Conservation (phyloP, 2,797 vertebrate genomes). For the Natrix natrix region DNA sequence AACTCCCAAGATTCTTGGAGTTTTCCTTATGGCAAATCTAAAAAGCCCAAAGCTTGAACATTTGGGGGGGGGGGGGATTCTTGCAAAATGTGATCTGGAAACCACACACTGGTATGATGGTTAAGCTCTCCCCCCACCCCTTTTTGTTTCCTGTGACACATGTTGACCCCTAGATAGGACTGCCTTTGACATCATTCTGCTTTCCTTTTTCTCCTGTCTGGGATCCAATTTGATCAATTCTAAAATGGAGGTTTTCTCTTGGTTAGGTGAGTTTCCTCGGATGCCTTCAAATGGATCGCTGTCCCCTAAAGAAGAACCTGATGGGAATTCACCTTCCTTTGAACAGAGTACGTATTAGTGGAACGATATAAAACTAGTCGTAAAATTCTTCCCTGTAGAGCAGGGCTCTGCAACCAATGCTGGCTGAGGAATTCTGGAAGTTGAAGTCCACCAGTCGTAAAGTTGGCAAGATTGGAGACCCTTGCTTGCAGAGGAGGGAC, state of each 20-base stretch:
- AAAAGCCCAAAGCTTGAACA: background rate
- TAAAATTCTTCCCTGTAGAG: background rate
- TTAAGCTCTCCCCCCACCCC: background rate
- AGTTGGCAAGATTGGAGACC: too few species aligned
- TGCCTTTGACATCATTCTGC: background rate
- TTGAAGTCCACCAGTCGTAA: too few species aligned
- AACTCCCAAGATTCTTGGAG: background rate
- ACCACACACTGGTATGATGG: background rate
- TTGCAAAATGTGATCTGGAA: background rate
- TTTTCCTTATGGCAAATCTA: background rate
- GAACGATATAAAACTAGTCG: background rate
- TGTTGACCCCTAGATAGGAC: background rate
- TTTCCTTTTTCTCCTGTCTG: background rate
- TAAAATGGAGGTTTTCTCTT: background rate
- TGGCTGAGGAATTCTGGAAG: too few species aligned
- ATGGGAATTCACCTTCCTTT: constrained; percentile 73
- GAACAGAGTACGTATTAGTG: constrained; percentile 76
- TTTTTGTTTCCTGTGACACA: background rate
- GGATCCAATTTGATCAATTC: too few species aligned
- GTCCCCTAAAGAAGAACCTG: constrained; percentile 86
- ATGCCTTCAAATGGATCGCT: constrained; percentile 82
- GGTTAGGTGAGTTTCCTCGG: constrained; percentile 77
- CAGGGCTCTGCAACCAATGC: too few species aligned
- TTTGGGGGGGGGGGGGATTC: too few species aligned
- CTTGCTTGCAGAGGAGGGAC: background rate